phyloP scores from a whole-genome alignment of 2,888 invertebrate species.

The Rhingia campestris region DNA sequence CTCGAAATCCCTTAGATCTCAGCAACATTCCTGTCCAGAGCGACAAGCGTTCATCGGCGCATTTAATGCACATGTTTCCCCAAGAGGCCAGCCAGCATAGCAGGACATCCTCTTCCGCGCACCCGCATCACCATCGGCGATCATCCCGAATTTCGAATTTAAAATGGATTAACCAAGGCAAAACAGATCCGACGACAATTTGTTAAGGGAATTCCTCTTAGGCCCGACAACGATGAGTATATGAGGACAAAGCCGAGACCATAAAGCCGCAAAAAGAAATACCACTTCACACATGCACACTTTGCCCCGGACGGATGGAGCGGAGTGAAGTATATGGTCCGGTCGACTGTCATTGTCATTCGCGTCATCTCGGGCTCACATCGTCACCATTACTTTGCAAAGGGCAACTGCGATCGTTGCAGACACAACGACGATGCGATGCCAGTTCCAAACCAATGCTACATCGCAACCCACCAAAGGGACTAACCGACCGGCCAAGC shows the following conservation, averaged over 20 bases:
- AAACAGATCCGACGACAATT: constrained; percentile 72
- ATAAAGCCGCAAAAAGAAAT: constrained; percentile 68
- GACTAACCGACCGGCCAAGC: constrained; percentile 64
- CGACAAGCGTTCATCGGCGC: constrained; percentile 65
- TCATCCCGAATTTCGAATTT: constrained; percentile 72
- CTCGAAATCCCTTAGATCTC: constrained; percentile 34
- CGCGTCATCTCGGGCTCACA: constrained; percentile 71
- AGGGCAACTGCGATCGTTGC: constrained; percentile 54
- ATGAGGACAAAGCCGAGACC: constrained; percentile 18
- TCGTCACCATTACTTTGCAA: constrained; percentile 63
- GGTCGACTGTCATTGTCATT: constrained; percentile 71
- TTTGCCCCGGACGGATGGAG: background rate
- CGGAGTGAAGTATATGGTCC: constrained; percentile 24
- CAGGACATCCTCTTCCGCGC: background rate
- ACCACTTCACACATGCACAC: constrained; percentile 46
- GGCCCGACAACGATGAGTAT: constrained; percentile 13
- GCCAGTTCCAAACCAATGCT: constrained; percentile 11
- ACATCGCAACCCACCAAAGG: constrained; percentile 51
- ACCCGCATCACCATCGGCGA: constrained; percentile 35
- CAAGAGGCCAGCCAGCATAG: constrained; percentile 34
- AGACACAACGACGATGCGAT: constrained; percentile 62
- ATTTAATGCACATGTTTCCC: constrained; percentile 67
- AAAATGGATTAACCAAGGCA: constrained; percentile 69
- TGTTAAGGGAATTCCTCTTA: constrained; percentile 71
- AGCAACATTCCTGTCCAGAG: constrained; percentile 63